phyloP scores from a whole-genome alignment of 2,797 vertebrate species.

The Pseudocheirus occidentalis region DNA sequence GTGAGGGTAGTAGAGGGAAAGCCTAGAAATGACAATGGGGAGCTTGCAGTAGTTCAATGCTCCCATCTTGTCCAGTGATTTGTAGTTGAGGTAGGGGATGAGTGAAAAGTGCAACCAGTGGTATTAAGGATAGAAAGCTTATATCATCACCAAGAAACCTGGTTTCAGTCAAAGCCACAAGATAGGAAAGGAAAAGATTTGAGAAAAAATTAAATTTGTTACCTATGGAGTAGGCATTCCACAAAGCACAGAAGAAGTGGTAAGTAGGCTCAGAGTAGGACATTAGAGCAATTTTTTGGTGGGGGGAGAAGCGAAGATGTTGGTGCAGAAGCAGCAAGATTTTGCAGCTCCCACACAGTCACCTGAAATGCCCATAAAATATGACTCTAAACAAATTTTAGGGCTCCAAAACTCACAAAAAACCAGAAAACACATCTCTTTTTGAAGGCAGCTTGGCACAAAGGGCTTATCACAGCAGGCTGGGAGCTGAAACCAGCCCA shows the following conservation, averaged over 20 bases:
- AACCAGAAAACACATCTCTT: no score
- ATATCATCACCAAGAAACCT: neutral
- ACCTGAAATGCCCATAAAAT: no score
- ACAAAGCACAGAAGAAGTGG: neutral
- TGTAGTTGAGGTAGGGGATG: neutral
- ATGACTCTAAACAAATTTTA: no score
- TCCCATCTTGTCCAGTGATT: neutral
- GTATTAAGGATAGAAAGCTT: neutral
- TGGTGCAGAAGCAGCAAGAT: no score
- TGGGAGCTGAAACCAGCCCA: no score
- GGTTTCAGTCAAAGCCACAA: neutral
- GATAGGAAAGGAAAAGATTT: neutral
- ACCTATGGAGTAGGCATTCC: neutral
- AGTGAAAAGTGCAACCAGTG: neutral
- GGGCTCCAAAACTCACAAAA: no score
- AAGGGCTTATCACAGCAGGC: no score
- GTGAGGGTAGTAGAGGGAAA: neutral
- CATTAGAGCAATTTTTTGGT: no score
- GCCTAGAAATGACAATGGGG: neutral
- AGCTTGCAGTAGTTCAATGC: neutral
- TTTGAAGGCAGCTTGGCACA: no score
- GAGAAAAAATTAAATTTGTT: neutral
- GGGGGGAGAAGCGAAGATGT: no score
- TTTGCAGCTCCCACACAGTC: no score
- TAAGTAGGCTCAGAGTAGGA: neutral